Conservation (phyloP, 1,140 invertebrate species). For the Bradysia coprophila region DNA sequence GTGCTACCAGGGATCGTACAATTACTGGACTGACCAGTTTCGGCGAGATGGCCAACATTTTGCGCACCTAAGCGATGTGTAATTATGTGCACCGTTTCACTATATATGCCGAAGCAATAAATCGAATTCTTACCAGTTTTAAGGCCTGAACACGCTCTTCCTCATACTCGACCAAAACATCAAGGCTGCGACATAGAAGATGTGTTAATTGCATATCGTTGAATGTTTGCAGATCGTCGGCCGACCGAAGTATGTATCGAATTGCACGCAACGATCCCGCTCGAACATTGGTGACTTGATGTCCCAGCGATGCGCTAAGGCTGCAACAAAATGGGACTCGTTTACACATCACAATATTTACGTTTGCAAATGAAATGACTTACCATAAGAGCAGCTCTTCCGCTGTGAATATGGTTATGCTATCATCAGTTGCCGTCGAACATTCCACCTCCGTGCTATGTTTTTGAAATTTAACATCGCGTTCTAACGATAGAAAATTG, state of each 20-base stretch:
- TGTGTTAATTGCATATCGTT: constrained; percentile 64
- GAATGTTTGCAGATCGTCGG: constrained; percentile 56
- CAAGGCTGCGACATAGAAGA: constrained; percentile 57
- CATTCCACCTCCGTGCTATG: too few species aligned
- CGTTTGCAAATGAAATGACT: too few species aligned
- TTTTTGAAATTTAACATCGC: too few species aligned
- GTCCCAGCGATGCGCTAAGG: constrained; percentile 60
- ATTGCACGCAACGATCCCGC: constrained; percentile 70
- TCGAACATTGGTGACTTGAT: constrained; percentile 74
- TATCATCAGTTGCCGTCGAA: too few species aligned
- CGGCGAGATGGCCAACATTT: constrained; percentile 19
- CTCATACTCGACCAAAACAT: constrained; percentile 68
- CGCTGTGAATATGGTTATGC: constrained; percentile 42
- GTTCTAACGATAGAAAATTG: too few species aligned
- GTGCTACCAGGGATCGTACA: constrained; percentile 54
- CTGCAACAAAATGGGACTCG: too few species aligned
- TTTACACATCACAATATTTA: too few species aligned
- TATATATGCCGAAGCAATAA: too few species aligned
- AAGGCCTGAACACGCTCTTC: constrained; percentile 79
- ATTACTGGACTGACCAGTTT: constrained; percentile 30
- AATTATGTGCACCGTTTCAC: too few species aligned
- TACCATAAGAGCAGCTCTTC: constrained; percentile 74
- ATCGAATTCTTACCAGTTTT: constrained; percentile 41
- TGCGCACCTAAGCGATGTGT: constrained; percentile 10
- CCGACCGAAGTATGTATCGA: constrained; percentile 59